phyloP scores from a whole-genome alignment of 2,888 invertebrate genomes.

The Pelosia muscerda region DNA sequence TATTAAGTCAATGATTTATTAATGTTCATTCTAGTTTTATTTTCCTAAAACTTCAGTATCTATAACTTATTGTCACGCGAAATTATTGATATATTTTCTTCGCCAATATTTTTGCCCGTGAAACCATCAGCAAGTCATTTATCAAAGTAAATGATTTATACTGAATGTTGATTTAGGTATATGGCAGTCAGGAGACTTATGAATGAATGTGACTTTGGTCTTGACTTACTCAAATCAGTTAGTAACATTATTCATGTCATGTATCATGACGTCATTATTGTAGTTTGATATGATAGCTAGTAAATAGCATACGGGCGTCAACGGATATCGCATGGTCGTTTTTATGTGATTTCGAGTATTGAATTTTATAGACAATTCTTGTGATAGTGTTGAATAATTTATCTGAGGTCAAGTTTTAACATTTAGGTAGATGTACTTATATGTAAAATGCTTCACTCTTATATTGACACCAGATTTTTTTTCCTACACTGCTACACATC shows the following conservation, averaged over 20 bases:
- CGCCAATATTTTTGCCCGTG: not conserved
- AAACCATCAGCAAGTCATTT: conserved; percentile 9
- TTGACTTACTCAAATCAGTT: conserved; percentile 4
- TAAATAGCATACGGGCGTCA: conserved; percentile 5
- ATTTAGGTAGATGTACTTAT: too few relatives aligned
- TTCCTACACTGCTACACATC: not conserved
- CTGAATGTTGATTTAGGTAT: not conserved
- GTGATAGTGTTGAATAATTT: not conserved
- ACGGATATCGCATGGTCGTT: conserved; percentile 12
- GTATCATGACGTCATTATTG: conserved; percentile 18
- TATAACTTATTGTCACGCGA: conserved; percentile 7
- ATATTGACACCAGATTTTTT: not conserved
- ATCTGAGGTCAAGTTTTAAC: not conserved
- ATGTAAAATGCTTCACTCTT: not conserved
- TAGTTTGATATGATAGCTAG: conserved; percentile 7
- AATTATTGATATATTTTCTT: conserved; percentile 8
- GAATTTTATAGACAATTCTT: not conserved
- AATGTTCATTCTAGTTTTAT: conserved; percentile 12
- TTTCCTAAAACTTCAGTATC: conserved; percentile 9
- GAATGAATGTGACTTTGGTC: conserved; percentile 6
- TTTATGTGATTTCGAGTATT: not conserved
- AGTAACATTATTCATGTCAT: conserved; percentile 5
- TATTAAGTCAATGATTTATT: conserved; percentile 43
- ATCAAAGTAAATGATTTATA: conserved; percentile 5
- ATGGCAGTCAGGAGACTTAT: not conserved